Percentiles rank a stretch among this genome's conserved stretches.
phyloP scores from a whole-genome alignment of 2,888 invertebrate species.

The Dynastes hyllus region DNA sequence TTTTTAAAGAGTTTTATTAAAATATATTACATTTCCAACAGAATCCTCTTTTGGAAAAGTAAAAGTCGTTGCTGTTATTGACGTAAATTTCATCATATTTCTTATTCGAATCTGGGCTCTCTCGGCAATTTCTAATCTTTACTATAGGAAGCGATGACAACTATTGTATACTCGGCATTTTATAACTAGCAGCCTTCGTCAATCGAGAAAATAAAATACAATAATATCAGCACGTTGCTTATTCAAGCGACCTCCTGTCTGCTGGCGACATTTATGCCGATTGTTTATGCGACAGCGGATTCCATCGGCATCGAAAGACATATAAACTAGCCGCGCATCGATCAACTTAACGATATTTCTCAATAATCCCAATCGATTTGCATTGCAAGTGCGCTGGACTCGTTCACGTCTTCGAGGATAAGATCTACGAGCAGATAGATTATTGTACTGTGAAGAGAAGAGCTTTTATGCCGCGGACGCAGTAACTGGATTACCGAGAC shows the following conservation, averaged over 20 bases:
- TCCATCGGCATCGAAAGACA: slow-evolving; percentile 49
- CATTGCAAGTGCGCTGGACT: slow-evolving; percentile 60
- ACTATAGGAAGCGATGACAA: slow-evolving; percentile 11
- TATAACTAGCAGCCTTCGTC: slow-evolving; percentile 16
- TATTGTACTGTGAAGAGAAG: slow-evolving; percentile 24
- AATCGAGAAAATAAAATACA: slow-evolving; percentile 46
- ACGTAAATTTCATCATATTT: too few species aligned
- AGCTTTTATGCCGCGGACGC: slow-evolving; percentile 28
- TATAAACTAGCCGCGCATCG: slow-evolving; percentile 54
- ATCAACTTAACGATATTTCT: slow-evolving; percentile 60
- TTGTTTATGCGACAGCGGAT: slow-evolving; percentile 45
- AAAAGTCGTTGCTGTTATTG: too few species aligned
- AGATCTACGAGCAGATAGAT: slow-evolving; percentile 54
- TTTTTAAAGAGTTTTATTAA: too few species aligned
- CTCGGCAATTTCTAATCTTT: slow-evolving; percentile 6
- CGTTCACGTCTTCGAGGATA: slow-evolving; percentile 55
- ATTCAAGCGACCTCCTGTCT: slow-evolving; percentile 34
- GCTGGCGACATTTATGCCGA: slow-evolving; percentile 41
- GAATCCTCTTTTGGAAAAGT: too few species aligned
- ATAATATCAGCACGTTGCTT: slow-evolving; percentile 28
- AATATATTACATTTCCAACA: too few species aligned
- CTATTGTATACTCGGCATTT: slow-evolving; percentile 10
- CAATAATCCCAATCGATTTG: slow-evolving; percentile 60
- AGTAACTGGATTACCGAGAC: slow-evolving; percentile 46
- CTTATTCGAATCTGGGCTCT: not conserved